phyloP scores from a whole-genome alignment of 2,797 vertebrate genomes.

The Allobates femoralis region DNA sequence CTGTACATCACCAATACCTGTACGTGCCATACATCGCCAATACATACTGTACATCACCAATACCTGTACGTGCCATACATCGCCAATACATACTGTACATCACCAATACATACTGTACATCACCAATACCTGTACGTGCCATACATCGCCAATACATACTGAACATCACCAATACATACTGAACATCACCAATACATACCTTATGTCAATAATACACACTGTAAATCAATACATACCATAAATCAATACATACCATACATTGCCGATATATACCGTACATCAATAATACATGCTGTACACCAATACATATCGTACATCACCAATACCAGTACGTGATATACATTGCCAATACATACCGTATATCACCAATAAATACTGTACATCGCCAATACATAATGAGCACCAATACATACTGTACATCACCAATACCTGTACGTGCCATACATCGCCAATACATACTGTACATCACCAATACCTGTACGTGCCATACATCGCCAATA shows the following conservation, averaged over 20 bases:
- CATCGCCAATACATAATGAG: too few relatives aligned
- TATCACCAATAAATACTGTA: too few relatives aligned
- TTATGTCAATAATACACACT: too few relatives aligned
- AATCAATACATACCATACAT: too few relatives aligned
- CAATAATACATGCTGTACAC: too few relatives aligned
- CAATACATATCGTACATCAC: too few relatives aligned
- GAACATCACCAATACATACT: not conserved
- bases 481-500: not conserved
- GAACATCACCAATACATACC: not conserved
- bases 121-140: not conserved
- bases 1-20: not conserved
- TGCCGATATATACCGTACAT: too few relatives aligned
- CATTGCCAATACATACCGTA: too few relatives aligned
- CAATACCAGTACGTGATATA: too few relatives aligned
- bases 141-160: too few relatives aligned
- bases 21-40: not conserved
- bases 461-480: not conserved
- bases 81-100: not conserved
- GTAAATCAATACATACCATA: too few relatives aligned
- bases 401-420: not conserved
- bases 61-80: too few relatives aligned
- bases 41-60: not conserved
- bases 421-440: not conserved
- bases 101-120: not conserved
- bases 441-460: not conserved